Base-by-base conservation (phyloP, 1,140 invertebrate species). In the Lethocerus indicus region DNA sequence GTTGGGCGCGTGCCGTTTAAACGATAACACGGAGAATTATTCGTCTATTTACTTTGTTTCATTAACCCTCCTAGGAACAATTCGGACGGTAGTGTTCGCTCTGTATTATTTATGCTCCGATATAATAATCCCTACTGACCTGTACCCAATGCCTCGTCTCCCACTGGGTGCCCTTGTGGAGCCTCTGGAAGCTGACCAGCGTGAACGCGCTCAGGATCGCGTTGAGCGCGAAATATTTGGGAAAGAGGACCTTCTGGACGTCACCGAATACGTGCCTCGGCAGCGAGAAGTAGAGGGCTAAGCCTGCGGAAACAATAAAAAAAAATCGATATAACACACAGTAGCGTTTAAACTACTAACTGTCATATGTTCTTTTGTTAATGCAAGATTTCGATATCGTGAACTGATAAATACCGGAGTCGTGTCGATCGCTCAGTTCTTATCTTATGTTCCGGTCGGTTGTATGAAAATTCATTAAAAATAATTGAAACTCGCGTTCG, bases 181-280 rank as follows among this genome's bases (percentile, higher is more conserved):
- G 69, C 56, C 74, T 72, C 1, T 74, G 65, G 58, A 76, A 85
- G 14, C 78, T 73, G 2, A 83, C 64, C 7, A 87, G 69, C 4
- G 81, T 83, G 7, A 75, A 70, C 12, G 85, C 69, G 59, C 81
- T 85, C 14, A 87, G 65, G 49, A 76, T 61, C 0, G 79, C 72
- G 58, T 87, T 88, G 37, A 86, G 64, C 4, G 79, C 72, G 64
- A 87, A 88, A 62, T 87, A 89, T 56, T 79, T 77, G 3, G 85
- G 85, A 63, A 89, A 89, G n/a, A 89, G 64, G 14, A 86, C 75
- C 50, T 79, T 77, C 61, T 89, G 86, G 4, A 88, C 82, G 54
- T 78, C 74, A 0, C 83, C 83, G 63, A 89, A 89, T 29, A 75
- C 77, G 58, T 87, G 84, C 16, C 86, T 72, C 0, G 83, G 81